Evolutionary conservation across 1,140 invertebrate genomes (phyloP), one percentile per base, ranked within the genome.

Genomic region (Hesperophylax magnus): DNA sequence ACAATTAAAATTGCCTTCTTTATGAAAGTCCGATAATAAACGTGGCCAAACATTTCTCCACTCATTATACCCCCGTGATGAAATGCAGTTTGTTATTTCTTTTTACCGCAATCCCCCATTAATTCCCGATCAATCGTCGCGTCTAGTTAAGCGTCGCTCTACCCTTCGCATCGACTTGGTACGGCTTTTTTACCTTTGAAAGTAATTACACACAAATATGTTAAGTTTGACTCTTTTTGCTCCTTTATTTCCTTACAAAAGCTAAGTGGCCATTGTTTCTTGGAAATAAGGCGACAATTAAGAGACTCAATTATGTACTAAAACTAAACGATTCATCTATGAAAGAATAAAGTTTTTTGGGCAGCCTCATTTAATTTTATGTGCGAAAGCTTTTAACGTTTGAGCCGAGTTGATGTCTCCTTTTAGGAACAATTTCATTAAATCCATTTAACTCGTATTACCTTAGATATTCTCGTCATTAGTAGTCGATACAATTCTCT

Each of bases 31-130:
- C 7, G 27, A 20, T 58, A 61, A 52, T 31, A 17, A 24, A 61
- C 22, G 72, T 61, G 54, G 52, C 67, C 47, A 47, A 34, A 34
- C 65, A 79, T 71, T 67, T 65, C 60, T 8, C 53, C 67, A 17
- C 65, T 79, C 78, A 71, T 79, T 79, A 79, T 54, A 17, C 18
- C 67, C n/a, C 24, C 78, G 78, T 79, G 78, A 79, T 61, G 56
- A 52, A 72, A 79, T 72, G 78, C 54, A 17, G 78, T n/a, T 61
- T 20, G 20, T 54, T 34, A 58, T 72, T 77, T 54, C 27, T 77
- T 63, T 58, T 63, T 22, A 1, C 39, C 22, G 60, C 24, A 20
- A 20, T 27, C 75, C 34, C 0, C 58, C 39, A 39, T 39, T 52
- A 39, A 53, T 77, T 63, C 60, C 52, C 58, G 22, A 58, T 61